Evolutionary conservation across 2,113 vertebrate genomes (phyloP).

Genomic region (Dunckerocampus dactyliophorus): DNA sequence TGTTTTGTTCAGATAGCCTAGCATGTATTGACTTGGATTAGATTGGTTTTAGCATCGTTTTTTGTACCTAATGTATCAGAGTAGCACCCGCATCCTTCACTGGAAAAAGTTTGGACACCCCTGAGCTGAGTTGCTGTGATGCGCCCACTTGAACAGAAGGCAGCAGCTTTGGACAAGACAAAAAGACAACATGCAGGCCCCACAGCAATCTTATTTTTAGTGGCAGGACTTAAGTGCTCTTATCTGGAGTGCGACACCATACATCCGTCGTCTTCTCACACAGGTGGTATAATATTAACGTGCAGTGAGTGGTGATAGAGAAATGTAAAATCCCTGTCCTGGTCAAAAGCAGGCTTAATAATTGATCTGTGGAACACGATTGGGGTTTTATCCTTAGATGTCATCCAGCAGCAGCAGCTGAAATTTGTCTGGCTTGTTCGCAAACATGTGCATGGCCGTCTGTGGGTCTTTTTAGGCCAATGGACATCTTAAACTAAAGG

Average conservation of each 20-base stretch:
- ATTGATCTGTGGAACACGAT: conserved; percentile 32
- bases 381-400: background rate
- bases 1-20: no score
- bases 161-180: conserved; percentile 45
- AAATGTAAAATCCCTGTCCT: conserved; percentile 32
- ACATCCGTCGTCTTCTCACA: conserved; percentile 9
- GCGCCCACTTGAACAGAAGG: conserved; percentile 25
- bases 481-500: no score
- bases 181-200: conserved; percentile 33
- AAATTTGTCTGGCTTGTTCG: no score
- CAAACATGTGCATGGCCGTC: background rate
- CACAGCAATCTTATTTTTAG: conserved; percentile 58
- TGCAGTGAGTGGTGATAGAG: background rate
- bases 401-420: background rate
- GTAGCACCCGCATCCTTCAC: no score
- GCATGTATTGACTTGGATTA: no score
- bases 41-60: no score
- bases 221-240: conserved; percentile 48
- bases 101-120: no score
- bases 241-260: conserved; percentile 28
- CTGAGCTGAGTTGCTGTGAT: conserved; percentile 15
- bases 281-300: conserved; percentile 36
- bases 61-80: no score
- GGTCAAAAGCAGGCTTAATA: conserved; percentile 34
- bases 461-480: background rate